These are phyloP conservation scores for Dasysyrphus albostriatus DNA, from an alignment of 2,888 invertebrate genomes.

Conservation along the genomic window DNA sequence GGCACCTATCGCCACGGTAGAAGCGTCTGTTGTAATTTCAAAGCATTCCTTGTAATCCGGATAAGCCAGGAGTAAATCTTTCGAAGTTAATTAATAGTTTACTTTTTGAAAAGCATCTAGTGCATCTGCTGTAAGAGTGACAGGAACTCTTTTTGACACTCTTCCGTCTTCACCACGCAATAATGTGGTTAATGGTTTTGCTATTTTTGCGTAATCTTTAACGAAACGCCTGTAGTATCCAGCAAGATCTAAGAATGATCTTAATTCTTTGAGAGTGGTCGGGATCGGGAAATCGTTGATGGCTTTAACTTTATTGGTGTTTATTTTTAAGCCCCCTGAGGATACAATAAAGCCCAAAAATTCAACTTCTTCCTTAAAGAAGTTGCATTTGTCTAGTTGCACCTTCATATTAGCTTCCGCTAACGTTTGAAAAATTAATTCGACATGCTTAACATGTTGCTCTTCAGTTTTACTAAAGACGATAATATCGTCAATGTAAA, in stretches of 20 bases:
- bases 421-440: constrained; percentile 20
- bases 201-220: constrained; percentile 32
- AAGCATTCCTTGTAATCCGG: constrained; percentile 38
- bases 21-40: constrained; percentile 78
- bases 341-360: constrained; percentile 23
- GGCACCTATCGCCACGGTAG: constrained; percentile 77
- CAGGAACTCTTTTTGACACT: constrained; percentile 9
- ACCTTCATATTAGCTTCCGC: constrained; percentile 51
- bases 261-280: constrained; percentile 23
- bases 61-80: constrained; percentile 35
- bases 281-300: constrained; percentile 18
- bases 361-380: constrained; percentile 44
- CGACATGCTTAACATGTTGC: constrained; percentile 36
- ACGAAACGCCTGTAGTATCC: constrained; percentile 47
- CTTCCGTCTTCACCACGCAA: constrained; percentile 38
- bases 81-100: constrained; percentile 34
- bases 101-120: constrained; percentile 48
- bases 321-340: constrained; percentile 22
- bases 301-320: constrained; percentile 34
- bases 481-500: too few relatives aligned
- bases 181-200: constrained; percentile 31
- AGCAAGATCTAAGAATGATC: constrained; percentile 28
- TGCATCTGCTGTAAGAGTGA: constrained; percentile 19
- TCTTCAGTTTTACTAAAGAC: too few relatives aligned
- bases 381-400: constrained; percentile 43